Percentiles rank a stretch among this genome's conserved stretches.
These are phyloP conservation scores for Polypedilum pembai DNA, from an alignment of 1,140 invertebrate species.

Conservation along the genomic window DNA sequence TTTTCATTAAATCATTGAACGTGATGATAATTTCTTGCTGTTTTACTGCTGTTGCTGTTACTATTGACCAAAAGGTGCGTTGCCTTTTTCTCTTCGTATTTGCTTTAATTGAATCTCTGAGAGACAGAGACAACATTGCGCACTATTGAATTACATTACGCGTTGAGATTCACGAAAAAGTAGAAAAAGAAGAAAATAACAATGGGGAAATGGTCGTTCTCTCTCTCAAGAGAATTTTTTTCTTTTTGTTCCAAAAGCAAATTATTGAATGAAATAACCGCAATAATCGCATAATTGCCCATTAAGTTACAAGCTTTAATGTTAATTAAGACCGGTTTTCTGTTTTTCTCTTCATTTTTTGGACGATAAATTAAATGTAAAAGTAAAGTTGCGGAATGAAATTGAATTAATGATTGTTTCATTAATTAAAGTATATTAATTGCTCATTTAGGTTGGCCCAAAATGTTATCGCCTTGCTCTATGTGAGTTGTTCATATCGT, in stretches of 20 bases:
- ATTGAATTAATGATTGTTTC: conserved; percentile 14
- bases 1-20: conserved; percentile 9
- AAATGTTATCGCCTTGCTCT: not conserved
- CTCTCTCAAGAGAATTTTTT: not conserved
- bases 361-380: conserved; percentile 18
- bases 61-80: conserved; percentile 11
- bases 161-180: not conserved
- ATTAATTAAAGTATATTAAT: conserved; percentile 20
- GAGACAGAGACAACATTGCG: not conserved
- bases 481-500: not conserved
- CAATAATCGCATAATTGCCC: conserved; percentile 16
- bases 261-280: conserved; percentile 18
- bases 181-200: conserved; percentile 1
- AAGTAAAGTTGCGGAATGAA: conserved; percentile 4
- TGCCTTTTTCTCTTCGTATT: not conserved
- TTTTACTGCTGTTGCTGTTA: not conserved
- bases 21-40: conserved; percentile 17
- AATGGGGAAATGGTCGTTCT: not conserved
- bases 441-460: not conserved
- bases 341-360: not conserved
- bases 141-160: not conserved
- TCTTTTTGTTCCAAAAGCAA: not conserved
- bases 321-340: conserved; percentile 17
- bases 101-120: not conserved
- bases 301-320: conserved; percentile 18